phyloP scores from a whole-genome alignment of 2,888 invertebrate species.

The Andrena marginata region DNA sequence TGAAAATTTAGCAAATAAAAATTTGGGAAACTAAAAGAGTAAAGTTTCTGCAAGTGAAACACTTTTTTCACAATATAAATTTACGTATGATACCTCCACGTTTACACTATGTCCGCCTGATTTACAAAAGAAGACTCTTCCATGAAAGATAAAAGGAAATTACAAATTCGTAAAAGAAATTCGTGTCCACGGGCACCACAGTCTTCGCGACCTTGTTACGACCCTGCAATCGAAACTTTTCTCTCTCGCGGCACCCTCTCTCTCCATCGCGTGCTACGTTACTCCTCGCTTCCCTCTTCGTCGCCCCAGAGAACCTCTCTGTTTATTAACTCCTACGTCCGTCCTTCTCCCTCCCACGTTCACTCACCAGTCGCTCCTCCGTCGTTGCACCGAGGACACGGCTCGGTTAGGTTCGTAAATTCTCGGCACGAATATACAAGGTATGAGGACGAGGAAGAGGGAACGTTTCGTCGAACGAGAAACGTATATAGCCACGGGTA shows the following conservation, averaged over 20 bases:
- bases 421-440: constrained; percentile 66
- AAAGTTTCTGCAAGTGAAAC: no score
- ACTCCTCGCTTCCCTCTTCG: constrained; percentile 47
- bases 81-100: no score
- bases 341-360: constrained; percentile 23
- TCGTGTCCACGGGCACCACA: background rate
- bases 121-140: background rate
- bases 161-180: background rate
- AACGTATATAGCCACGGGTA: no score
- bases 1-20: no score
- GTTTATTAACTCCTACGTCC: constrained; percentile 46
- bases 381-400: constrained; percentile 39
- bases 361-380: constrained; percentile 17
- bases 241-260: constrained; percentile 43
- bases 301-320: constrained; percentile 57
- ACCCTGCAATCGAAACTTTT: constrained; percentile 56
- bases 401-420: constrained; percentile 67
- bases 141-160: background rate
- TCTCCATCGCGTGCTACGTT: constrained; percentile 38
- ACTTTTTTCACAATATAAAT: no score
- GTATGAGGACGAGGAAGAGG: constrained; percentile 19
- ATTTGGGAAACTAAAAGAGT: no score
- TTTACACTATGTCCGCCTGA: background rate
- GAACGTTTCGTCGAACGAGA: constrained; percentile 23
- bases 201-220: constrained; percentile 28